These are phyloP conservation scores for Autographa pulchrina DNA, from an alignment of 2,888 invertebrate genomes.

Conservation along the genomic window DNA sequence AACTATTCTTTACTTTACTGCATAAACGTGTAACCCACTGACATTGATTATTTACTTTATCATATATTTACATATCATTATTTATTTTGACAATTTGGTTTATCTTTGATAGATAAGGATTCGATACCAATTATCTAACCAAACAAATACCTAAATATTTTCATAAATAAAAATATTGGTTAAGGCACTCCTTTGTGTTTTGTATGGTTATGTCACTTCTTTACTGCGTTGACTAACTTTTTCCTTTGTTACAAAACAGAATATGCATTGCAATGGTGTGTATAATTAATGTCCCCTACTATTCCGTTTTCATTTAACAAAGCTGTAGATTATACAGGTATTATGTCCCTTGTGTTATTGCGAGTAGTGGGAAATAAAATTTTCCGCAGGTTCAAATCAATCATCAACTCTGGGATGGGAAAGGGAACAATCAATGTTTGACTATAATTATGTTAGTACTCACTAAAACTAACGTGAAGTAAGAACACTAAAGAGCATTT, in stretches of 20 bases:
- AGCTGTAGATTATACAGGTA: background rate
- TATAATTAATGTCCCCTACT: conserved; percentile 12
- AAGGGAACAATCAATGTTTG: background rate
- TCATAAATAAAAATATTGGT: conserved; percentile 14
- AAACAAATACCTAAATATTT: conserved; percentile 15
- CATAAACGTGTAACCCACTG: conserved; percentile 40
- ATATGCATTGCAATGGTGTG: conserved; percentile 26
- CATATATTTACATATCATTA: conserved; percentile 25
- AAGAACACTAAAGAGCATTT: conserved; percentile 27
- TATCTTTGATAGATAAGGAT: conserved; percentile 28
- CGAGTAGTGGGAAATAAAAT: background rate
- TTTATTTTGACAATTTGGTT: conserved; percentile 34
- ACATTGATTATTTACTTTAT: conserved; percentile 49
- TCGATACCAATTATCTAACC: background rate
- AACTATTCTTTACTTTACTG: conserved; percentile 19
- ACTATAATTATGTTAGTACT: background rate
- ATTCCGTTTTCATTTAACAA: background rate
- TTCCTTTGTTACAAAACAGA: conserved; percentile 48
- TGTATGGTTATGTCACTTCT: background rate
- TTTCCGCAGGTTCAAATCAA: background rate
- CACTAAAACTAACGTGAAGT: conserved; percentile 11
- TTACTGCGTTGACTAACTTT: conserved; percentile 27
- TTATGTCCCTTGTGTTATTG: background rate
- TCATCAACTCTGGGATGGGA: background rate
- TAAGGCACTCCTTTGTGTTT: conserved; percentile 3